Percentiles rank a stretch among this genome's conserved stretches.
Conservation (phyloP, 2,888 invertebrate genomes). For the Cheilosia pagana region DNA sequence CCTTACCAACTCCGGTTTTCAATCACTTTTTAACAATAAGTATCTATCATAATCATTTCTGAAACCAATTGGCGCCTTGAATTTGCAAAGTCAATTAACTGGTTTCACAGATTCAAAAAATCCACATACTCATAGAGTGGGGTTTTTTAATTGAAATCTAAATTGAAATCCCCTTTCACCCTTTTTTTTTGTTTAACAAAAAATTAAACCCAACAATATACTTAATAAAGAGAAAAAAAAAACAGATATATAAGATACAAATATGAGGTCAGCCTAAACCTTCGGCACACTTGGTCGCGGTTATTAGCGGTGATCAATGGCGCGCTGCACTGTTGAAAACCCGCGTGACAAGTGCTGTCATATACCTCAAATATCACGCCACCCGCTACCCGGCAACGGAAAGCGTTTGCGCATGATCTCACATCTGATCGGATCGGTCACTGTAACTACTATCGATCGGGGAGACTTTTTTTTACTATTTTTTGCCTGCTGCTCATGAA, state of each 20-base stretch:
- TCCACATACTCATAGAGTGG: not conserved
- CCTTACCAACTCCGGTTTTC: not conserved
- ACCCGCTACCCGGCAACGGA: slow-evolving; percentile 6
- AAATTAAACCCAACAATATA: not conserved
- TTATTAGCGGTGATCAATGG: slow-evolving; percentile 29
- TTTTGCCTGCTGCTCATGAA: not conserved
- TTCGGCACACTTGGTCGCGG: slow-evolving; percentile 50
- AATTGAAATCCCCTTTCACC: not conserved
- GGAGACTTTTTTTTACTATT: slow-evolving; percentile 16
- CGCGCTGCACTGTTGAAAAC: slow-evolving; percentile 33
- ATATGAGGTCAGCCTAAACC: slow-evolving; percentile 60
- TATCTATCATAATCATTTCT: slow-evolving; percentile 24
- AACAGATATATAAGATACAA: too few species aligned
- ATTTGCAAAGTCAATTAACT: slow-evolving; percentile 38
- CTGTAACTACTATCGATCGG: slow-evolving; percentile 26
- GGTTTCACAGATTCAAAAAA: slow-evolving; percentile 29
- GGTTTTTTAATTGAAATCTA: slow-evolving; percentile 1
- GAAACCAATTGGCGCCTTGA: slow-evolving; percentile 25
- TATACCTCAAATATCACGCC: not conserved
- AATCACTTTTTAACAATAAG: not conserved
- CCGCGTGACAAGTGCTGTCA: slow-evolving; percentile 46
- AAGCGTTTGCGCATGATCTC: slow-evolving; percentile 62
- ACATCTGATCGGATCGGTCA: slow-evolving; percentile 57
- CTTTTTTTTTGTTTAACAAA: too few species aligned
- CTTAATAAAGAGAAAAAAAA: too few species aligned